Percentiles rank a stretch among this genome's conserved stretches.
Evolutionary conservation across 1,140 invertebrate genomes (phyloP).

Genomic region (Drosophila sproati): DNA sequence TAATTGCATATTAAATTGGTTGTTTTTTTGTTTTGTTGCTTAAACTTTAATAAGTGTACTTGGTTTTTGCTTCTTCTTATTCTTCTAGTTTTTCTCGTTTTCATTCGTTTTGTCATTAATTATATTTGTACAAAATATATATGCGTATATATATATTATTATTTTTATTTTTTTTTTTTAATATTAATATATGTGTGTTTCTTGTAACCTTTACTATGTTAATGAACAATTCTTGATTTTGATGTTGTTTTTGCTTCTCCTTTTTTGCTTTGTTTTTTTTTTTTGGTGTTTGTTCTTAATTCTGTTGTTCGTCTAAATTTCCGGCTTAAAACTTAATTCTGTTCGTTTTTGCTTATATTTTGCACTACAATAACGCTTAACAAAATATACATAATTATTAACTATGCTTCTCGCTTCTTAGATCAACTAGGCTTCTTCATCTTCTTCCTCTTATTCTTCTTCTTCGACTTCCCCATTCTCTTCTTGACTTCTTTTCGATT

Average conservation of each 20-base stretch:
- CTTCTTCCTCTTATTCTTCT: constrained; percentile 47
- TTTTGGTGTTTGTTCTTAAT: constrained; percentile 31
- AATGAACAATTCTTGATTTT: constrained; percentile 54
- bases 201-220: constrained; percentile 56
- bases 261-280: constrained; percentile 24
- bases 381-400: constrained; percentile 76
- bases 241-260: constrained; percentile 21
- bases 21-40: constrained; percentile 67
- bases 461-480: constrained; percentile 34
- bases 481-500: constrained; percentile 17
- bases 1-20: constrained; percentile 83
- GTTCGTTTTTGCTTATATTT: constrained; percentile 52
- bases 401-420: constrained; percentile 45
- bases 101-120: constrained; percentile 55
- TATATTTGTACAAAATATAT: constrained; percentile 83
- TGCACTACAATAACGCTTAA: constrained; percentile 79
- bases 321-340: constrained; percentile 72
- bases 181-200: constrained; percentile 39
- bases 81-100: constrained; percentile 12
- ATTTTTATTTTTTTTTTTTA: constrained; percentile 34
- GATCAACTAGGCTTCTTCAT: constrained; percentile 50
- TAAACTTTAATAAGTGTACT: constrained; percentile 81
- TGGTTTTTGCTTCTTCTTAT: constrained; percentile 71
- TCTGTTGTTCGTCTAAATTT: constrained; percentile 32
- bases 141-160: constrained; percentile 54